These are phyloP conservation scores for Styela plicata DNA, from an alignment of 23 tunicate genomes.

Conservation along the genomic window DNA sequence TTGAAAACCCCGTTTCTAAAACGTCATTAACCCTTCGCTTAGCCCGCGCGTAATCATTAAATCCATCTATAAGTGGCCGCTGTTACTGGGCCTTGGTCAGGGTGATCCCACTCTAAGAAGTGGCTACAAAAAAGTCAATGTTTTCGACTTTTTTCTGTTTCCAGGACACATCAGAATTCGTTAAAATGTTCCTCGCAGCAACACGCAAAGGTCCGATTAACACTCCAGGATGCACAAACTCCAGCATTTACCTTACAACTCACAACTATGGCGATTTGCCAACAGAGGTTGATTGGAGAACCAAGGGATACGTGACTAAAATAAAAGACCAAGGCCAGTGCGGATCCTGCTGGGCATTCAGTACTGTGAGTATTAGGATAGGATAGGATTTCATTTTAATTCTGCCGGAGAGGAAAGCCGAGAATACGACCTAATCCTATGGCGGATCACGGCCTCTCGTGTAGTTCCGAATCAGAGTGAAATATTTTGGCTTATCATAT, in stretches of 20 bases:
- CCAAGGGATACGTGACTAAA: constrained; percentile 74
- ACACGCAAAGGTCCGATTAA: constrained; percentile 15
- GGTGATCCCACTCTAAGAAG: too few species aligned
- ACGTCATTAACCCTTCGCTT: too few species aligned
- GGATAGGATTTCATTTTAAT: too few species aligned
- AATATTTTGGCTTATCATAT: too few species aligned
- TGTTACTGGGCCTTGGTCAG: too few species aligned
- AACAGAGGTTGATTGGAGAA: constrained; percentile 79
- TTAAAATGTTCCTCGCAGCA: constrained; percentile 9
- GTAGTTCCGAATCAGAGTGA: too few species aligned
- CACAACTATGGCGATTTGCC: constrained; percentile 9
- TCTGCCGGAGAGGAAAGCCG: too few species aligned
- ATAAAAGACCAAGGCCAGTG: constrained; percentile 97
- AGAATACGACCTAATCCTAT: too few species aligned
- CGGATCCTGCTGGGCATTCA: constrained; percentile 99
- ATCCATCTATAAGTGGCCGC: too few species aligned
- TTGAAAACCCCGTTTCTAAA: too few species aligned
- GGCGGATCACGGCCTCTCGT: too few species aligned
- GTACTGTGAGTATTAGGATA: constrained; percentile 41
- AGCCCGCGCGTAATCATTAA: too few species aligned
- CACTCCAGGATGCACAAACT: constrained; percentile 21
- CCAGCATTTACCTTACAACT: neutral
- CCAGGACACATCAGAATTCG: constrained; percentile 58
- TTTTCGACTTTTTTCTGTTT: neutral
- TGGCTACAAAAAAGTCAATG: neutral